Conservation (phyloP, 2,797 vertebrate genomes). For the Streptopelia turtur region DNA sequence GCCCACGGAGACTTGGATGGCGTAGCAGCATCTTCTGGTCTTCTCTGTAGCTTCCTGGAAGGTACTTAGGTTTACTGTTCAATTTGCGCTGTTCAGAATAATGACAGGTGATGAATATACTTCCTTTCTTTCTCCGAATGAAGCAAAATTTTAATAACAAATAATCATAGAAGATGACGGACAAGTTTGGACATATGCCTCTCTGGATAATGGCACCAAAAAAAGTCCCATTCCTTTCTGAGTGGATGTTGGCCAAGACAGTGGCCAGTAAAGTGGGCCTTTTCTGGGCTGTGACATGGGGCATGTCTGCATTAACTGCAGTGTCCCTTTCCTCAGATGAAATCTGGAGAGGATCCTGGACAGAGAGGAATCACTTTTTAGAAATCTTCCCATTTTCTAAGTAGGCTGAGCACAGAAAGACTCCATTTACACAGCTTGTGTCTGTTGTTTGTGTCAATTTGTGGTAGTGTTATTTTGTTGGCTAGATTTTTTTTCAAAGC, state of each 20-base stretch:
- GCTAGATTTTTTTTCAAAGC: background rate
- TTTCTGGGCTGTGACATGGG: background rate
- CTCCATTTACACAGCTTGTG: background rate
- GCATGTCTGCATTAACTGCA: background rate
- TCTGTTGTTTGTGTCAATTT: background rate
- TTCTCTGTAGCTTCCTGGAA: background rate
- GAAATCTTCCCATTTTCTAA: background rate
- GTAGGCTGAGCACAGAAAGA: background rate
- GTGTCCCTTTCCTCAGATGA: background rate
- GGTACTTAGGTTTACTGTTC: background rate
- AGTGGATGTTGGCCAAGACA: background rate
- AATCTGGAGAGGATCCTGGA: background rate
- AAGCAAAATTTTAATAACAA: background rate
- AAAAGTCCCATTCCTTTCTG: background rate
- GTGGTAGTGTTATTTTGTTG: background rate
- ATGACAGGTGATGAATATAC: background rate
- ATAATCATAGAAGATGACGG: background rate
- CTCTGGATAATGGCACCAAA: background rate
- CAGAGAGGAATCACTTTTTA: background rate
- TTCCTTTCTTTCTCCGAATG: background rate
- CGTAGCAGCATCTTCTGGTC: background rate
- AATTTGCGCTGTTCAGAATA: background rate
- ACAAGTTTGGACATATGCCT: background rate
- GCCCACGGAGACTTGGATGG: conserved; percentile 16
- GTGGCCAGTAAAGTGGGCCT: background rate